These are phyloP conservation scores for Eugnorisma glareosa DNA, from an alignment of 2,888 invertebrate genomes.

Conservation along the genomic window DNA sequence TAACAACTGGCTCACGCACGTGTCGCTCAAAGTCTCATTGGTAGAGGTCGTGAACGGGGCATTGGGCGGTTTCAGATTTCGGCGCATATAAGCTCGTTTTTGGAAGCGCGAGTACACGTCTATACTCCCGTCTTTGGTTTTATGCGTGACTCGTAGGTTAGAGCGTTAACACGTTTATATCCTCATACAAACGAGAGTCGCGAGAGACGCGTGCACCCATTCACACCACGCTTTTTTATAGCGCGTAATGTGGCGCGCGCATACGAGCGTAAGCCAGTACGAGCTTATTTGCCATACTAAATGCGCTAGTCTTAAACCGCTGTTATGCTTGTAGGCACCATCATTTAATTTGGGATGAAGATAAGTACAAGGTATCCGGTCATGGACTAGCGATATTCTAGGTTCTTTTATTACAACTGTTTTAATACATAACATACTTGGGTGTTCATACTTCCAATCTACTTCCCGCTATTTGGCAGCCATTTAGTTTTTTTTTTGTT, in stretches of 20 bases:
- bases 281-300: not conserved
- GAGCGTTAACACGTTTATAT: too few relatives aligned
- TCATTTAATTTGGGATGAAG: slow-evolving; percentile 1
- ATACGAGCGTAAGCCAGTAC: not conserved
- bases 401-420: too few relatives aligned
- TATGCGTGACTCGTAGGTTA: not conserved
- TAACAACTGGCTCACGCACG: not conserved
- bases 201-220: not conserved
- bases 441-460: too few relatives aligned
- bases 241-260: not conserved
- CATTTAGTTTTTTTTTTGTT: too few relatives aligned
- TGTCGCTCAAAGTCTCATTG: not conserved
- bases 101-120: not conserved
- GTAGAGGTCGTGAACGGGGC: not conserved
- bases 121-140: not conserved
- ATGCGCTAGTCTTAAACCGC: not conserved
- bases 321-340: slow-evolving; percentile 8
- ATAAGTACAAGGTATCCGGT: not conserved
- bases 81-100: not conserved
- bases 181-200: not conserved
- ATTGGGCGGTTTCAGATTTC: not conserved
- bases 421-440: too few relatives aligned
- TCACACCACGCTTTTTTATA: too few relatives aligned
- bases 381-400: too few relatives aligned
- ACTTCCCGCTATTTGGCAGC: too few relatives aligned